Percentiles rank a stretch among this genome's conserved stretches.
Conservation (phyloP, 2,797 vertebrate genomes). For the Microchirus variegatus region DNA sequence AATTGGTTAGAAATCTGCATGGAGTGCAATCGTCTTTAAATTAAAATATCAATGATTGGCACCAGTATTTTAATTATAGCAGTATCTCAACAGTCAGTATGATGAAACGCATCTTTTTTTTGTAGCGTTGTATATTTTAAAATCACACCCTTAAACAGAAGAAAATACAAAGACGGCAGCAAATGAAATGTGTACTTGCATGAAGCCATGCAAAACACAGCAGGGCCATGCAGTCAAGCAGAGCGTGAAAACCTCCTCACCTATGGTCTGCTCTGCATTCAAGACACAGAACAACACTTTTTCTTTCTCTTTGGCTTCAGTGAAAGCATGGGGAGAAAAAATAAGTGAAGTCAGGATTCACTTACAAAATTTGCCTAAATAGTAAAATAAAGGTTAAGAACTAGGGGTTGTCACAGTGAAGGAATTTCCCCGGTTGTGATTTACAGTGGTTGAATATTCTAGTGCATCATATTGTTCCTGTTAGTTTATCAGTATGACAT, state of each 20-base stretch:
- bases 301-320: conserved; percentile 84
- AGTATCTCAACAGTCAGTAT: background rate
- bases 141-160: background rate
- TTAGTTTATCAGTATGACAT: no score
- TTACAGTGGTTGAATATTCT: no score
- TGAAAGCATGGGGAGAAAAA: conserved; percentile 30
- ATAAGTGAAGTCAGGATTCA: conserved; percentile 22
- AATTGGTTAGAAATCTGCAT: no score
- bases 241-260: conserved; percentile 64
- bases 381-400: background rate
- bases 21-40: no score
- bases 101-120: background rate
- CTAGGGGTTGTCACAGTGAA: no score
- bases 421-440: no score
- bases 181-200: background rate
- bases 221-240: background rate
- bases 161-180: background rate
- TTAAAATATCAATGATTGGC: no score
- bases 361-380: background rate
- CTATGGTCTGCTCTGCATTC: conserved; percentile 71
- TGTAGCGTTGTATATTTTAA: background rate
- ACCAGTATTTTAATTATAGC: no score
- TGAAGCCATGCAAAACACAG: conserved; percentile 30
- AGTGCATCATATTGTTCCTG: no score
- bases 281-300: conserved; percentile 87